A percentile compares a stretch with the other conserved stretches of the same genome.
phyloP scores from a whole-genome alignment of 2,888 invertebrate species.

The Ashinkailepas kermadecensis region DNA sequence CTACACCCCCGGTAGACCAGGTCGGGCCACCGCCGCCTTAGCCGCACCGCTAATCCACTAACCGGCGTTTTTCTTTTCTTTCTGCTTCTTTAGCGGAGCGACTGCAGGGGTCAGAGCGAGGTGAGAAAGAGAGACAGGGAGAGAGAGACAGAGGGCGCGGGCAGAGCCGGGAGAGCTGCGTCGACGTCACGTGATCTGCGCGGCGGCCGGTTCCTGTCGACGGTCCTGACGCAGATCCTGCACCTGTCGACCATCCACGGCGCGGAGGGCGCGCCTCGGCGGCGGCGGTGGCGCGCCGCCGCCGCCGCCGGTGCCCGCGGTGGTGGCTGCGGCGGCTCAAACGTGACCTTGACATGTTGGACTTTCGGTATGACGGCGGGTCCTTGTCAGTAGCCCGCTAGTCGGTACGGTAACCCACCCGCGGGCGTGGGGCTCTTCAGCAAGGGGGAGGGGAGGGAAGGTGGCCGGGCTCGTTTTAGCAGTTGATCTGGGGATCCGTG shows the following conservation, averaged over 20 bases:
- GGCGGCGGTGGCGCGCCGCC: background rate
- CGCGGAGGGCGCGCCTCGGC: too few species aligned
- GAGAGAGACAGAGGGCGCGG: background rate
- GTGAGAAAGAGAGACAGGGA: background rate
- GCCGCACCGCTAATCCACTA: slow-evolving; percentile 16
- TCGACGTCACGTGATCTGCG: background rate
- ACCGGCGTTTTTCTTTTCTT: slow-evolving; percentile 11
- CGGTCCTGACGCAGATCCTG: background rate
- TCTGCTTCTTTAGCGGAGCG: slow-evolving; percentile 19
- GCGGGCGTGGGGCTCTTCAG: too few species aligned
- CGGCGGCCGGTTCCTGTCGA: background rate
- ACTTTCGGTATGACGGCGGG: too few species aligned
- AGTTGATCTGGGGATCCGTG: too few species aligned
- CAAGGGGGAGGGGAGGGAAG: too few species aligned
- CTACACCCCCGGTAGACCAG: too few species aligned
- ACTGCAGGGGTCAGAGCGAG: slow-evolving; percentile 4
- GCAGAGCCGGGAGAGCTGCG: background rate
- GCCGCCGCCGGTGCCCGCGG: background rate
- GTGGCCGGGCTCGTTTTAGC: too few species aligned
- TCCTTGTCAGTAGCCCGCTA: too few species aligned
- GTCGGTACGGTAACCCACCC: too few species aligned
- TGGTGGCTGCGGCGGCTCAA: background rate
- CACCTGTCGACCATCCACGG: too few species aligned
- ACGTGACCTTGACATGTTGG: background rate
- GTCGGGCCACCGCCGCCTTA: background rate